Conservation (phyloP, 2,113 vertebrate species). For the Oryzias melastigma region DNA sequence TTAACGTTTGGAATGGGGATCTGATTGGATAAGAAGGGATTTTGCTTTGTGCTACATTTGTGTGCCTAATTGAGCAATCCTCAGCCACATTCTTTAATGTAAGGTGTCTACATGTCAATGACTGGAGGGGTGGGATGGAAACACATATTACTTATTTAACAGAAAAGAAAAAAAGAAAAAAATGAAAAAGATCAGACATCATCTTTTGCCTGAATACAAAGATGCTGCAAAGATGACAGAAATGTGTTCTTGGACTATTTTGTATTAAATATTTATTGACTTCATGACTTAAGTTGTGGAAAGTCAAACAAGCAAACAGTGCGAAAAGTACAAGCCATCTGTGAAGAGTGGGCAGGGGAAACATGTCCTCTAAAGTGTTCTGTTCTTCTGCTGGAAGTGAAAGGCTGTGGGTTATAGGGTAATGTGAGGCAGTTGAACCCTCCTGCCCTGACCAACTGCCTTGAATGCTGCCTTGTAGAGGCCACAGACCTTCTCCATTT, state of each 20-base stretch:
- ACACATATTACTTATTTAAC: too few relatives aligned
- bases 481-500: slow-evolving; percentile 26
- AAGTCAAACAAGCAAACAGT: slow-evolving; percentile 23
- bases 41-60: too few relatives aligned
- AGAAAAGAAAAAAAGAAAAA: too few relatives aligned
- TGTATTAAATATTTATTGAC: slow-evolving; percentile 3
- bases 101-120: too few relatives aligned
- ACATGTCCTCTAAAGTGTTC: slow-evolving; percentile 62
- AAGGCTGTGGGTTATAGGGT: slow-evolving; percentile 42
- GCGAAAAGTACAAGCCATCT: slow-evolving; percentile 54
- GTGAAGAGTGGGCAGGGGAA: slow-evolving; percentile 30
- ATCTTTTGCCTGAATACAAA: neutral
- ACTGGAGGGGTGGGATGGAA: too few relatives aligned
- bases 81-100: too few relatives aligned
- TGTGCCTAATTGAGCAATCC: too few relatives aligned
- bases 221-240: slow-evolving; percentile 15
- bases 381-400: slow-evolving; percentile 38
- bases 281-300: slow-evolving; percentile 25
- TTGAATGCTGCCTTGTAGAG: slow-evolving; percentile 44
- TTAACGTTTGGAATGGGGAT: too few relatives aligned
- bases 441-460: slow-evolving; percentile 66
- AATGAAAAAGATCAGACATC: too few relatives aligned
- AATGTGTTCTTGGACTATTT: slow-evolving; percentile 14
- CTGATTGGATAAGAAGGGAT: too few relatives aligned
- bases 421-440: slow-evolving; percentile 52